phyloP scores from a whole-genome alignment of 2,888 invertebrate species.

The Pteria penguin region DNA sequence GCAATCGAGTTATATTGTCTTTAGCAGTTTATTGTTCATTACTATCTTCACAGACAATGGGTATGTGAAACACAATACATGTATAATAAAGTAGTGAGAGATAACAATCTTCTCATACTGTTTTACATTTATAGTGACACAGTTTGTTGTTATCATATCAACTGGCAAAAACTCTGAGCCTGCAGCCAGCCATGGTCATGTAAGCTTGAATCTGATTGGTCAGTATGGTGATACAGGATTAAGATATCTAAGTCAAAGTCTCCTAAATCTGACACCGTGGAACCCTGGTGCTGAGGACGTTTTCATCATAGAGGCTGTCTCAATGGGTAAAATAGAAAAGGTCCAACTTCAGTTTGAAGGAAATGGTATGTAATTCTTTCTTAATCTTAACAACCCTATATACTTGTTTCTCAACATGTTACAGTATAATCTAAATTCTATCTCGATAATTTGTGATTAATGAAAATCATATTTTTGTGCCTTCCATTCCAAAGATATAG shows the following conservation, averaged over 20 bases:
- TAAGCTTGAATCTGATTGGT: constrained; percentile 72
- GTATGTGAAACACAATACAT: background rate
- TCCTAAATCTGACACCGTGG: constrained; percentile 54
- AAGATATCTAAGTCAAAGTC: constrained; percentile 51
- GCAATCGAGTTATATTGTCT: no score
- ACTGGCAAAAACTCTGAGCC: constrained; percentile 71
- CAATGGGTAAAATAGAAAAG: constrained; percentile 71
- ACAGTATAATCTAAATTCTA: background rate
- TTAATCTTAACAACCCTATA: background rate
- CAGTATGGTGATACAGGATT: constrained; percentile 74
- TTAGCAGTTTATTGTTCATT: no score
- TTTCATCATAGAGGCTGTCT: constrained; percentile 76
- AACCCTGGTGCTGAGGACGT: constrained; percentile 70
- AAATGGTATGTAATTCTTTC: constrained; percentile 38
- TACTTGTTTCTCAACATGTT: background rate
- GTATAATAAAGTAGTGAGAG: no score
- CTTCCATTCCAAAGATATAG: no score
- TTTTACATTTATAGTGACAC: constrained; percentile 62
- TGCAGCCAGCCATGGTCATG: constrained; percentile 66
- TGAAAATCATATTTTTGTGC: no score
- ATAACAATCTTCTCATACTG: background rate
- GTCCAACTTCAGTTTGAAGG: constrained; percentile 73
- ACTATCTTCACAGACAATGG: no score
- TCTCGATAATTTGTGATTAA: no score
- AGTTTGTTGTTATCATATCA: constrained; percentile 73